Evolutionary conservation across 2,888 invertebrate genomes (phyloP), one percentile per base, ranked within the genome.

Genomic region (Galeruca laticollis): DNA sequence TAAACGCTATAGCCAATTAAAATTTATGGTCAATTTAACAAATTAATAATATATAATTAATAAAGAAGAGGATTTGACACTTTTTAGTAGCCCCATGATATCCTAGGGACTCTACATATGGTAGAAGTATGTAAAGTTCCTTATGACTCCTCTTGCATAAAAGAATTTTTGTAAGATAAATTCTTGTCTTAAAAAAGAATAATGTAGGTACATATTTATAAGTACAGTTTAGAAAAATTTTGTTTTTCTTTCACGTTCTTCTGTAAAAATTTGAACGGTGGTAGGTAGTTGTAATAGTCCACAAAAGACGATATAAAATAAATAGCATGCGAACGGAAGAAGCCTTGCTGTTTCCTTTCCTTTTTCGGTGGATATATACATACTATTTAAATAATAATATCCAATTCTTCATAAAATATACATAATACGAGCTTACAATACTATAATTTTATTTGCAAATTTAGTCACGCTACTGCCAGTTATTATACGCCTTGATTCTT

Each of bases 371-470:
- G 2, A 2, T 47, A 47, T 47, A 18, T 47, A 47, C 47, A 47
- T 47, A 18, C 18, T 15, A 47, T 47, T 47, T 47, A 47, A 47
- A 47, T 47, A 47, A 47, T 18, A 47, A 47, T 47, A 47, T 47
- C 18, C 47, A 47, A 47, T 47, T 47, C 57, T 68, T 51, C 15
- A 47, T 47, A 47, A 47, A 47, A 63, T 63, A 68, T 63, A 66
- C 59, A 59, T 67, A 62, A 67, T 67, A 59, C 52, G 60, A 60
- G 52, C 63, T 68, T 68, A 40, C 40, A 68, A 49, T 64, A 49
- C 49, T 65, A 51, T 68, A 71, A 71, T 71, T 68, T 68, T 65
- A 68, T 71, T 71, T 64, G 71, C 62, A 64, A 71, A 68, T 68
- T 71, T 49, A 62, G 68, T 71, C 71, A 71, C 68, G 71, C 71